phyloP scores from a whole-genome alignment of 2,113 vertebrate genomes.

The Semnornis frantzii region DNA sequence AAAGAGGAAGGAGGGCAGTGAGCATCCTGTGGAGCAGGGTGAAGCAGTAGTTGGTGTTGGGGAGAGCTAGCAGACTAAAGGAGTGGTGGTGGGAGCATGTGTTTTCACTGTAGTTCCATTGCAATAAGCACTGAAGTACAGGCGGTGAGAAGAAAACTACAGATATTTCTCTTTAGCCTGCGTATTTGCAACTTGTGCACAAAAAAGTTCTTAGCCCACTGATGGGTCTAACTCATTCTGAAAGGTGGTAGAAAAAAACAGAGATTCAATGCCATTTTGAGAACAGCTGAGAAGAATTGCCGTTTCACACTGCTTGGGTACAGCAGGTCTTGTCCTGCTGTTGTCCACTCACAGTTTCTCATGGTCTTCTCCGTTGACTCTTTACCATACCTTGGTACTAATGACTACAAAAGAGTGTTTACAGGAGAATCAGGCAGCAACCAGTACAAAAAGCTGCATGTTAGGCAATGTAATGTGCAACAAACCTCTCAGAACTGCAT shows the following conservation, averaged over 20 bases:
- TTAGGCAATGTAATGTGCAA: not conserved
- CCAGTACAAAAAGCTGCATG: not conserved
- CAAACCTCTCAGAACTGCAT: not conserved
- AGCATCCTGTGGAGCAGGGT: not conserved
- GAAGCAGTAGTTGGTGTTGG: accelerated
- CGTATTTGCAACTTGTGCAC: not conserved
- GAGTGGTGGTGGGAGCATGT: accelerated
- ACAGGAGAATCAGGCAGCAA: not conserved
- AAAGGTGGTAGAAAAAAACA: not conserved
- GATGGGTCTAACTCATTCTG: not conserved
- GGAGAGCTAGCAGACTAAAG: not conserved
- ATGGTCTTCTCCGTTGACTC: not conserved
- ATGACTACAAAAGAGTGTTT: not conserved
- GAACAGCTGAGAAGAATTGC: not conserved
- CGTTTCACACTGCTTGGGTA: not conserved
- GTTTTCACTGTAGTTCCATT: not conserved
- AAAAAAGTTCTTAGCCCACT: not conserved
- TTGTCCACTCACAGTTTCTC: not conserved
- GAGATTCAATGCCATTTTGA: not conserved
- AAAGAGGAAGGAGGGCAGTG: not conserved
- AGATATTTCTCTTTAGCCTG: not conserved
- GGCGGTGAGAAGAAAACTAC: not conserved
- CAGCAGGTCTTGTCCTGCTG: not conserved
- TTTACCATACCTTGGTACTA: not conserved
- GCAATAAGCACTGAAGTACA: accelerated